Evolutionary conservation across 2,797 vertebrate species (phyloP).

Genomic region (Oryzias dopingdopingensis): DNA sequence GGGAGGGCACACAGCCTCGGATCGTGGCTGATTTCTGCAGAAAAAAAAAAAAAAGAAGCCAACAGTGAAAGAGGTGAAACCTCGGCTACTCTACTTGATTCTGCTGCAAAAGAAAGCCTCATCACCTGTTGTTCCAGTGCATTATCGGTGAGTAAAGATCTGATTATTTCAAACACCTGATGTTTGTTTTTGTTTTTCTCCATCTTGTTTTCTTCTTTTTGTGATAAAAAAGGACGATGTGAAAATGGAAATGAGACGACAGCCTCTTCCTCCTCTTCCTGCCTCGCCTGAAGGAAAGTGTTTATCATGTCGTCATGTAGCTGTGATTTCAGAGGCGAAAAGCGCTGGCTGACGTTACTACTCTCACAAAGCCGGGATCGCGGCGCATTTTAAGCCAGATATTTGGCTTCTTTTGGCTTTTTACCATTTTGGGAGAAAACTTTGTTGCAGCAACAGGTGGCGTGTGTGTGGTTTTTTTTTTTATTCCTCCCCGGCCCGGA

Average conservation of each 20-base stretch:
- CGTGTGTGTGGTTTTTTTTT: slow-evolving; percentile 11
- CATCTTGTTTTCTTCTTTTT: neutral
- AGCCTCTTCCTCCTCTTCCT: slow-evolving; percentile 46
- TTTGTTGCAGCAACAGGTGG: slow-evolving; percentile 79
- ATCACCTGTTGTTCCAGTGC: slow-evolving; percentile 64
- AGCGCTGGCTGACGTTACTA: slow-evolving; percentile 19
- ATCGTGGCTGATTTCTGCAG: slow-evolving; percentile 47
- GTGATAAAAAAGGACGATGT: slow-evolving; percentile 14
- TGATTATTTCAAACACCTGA: neutral
- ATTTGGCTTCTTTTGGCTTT: slow-evolving; percentile 23
- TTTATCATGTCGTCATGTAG: slow-evolving; percentile 68
- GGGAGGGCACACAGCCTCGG: slow-evolving; percentile 46
- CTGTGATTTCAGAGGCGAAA: slow-evolving; percentile 41
- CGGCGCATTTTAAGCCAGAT: slow-evolving; percentile 9
- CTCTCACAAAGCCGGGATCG: slow-evolving; percentile 1
- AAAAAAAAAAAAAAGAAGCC: slow-evolving; percentile 5
- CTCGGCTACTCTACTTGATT: slow-evolving; percentile 31
- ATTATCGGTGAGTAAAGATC: slow-evolving; percentile 59
- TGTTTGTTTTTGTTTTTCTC: neutral
- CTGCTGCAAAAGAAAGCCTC: slow-evolving; percentile 15
- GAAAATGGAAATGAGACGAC: slow-evolving; percentile 28
- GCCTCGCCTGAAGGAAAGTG: slow-evolving; percentile 56
- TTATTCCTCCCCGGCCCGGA: slow-evolving; percentile 46
- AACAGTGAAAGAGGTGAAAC: slow-evolving; percentile 37
- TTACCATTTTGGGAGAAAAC: slow-evolving; percentile 62